A percentile compares a stretch with the other conserved stretches of the same genome.
These are phyloP conservation scores for Gnatocerus cornutus DNA, from an alignment of 2,888 invertebrate species.

Conservation along the genomic window DNA sequence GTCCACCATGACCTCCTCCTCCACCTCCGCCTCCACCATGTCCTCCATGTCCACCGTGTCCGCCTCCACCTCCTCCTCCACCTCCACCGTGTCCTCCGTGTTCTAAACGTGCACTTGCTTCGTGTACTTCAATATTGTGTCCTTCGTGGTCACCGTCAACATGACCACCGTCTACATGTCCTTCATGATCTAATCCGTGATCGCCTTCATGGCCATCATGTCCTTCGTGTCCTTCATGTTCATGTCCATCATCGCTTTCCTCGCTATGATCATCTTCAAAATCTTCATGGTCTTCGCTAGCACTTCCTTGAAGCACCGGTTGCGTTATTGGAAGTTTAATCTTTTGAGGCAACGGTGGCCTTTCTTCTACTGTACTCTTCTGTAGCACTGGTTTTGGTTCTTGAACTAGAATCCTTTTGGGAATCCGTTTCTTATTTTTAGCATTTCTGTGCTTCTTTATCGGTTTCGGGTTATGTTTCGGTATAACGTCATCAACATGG, in stretches of 20 bases:
- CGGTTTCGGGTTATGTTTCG: not conserved
- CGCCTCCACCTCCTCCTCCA: slow-evolving; percentile 46
- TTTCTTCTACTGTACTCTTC: no score
- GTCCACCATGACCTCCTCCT: slow-evolving; percentile 37
- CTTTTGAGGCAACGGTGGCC: no score
- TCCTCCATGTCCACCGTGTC: slow-evolving; percentile 45
- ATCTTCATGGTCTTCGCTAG: slow-evolving; percentile 35
- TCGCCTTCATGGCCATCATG: slow-evolving; percentile 39
- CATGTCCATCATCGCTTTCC: not conserved
- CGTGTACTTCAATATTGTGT: not conserved
- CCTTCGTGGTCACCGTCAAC: slow-evolving; percentile 41
- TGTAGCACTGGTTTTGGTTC: no score
- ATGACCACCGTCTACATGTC: slow-evolving; percentile 47
- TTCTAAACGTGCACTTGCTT: slow-evolving; percentile 2
- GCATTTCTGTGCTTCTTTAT: not conserved
- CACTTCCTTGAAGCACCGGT: slow-evolving; percentile 14
- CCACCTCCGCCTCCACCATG: slow-evolving; percentile 33
- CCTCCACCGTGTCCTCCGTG: slow-evolving; percentile 28
- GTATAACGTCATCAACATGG: not conserved
- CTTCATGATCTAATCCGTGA: slow-evolving; percentile 42
- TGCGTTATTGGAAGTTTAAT: not conserved
- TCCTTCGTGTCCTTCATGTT: slow-evolving; percentile 19
- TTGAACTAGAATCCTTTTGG: not conserved
- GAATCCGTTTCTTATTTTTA: not conserved
- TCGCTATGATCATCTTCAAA: slow-evolving; percentile 11